Conservation (phyloP, 2,113 vertebrate genomes). For the Suricata suricatta region DNA sequence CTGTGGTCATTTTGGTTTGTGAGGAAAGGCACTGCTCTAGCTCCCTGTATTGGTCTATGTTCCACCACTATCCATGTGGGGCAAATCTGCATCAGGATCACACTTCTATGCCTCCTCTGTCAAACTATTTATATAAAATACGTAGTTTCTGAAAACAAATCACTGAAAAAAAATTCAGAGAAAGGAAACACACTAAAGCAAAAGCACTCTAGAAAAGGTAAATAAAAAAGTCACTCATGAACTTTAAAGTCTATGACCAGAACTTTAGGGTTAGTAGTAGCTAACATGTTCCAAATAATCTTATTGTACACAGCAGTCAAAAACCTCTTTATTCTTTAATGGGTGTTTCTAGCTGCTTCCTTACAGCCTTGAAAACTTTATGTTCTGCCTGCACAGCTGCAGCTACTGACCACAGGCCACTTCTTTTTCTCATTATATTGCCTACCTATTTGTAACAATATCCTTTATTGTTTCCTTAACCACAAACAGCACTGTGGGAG, state of each 20-base stretch:
- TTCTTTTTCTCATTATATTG: constrained; percentile 67
- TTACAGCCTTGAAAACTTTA: constrained; percentile 47
- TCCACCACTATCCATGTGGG: background rate
- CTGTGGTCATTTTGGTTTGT: background rate
- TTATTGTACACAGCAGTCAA: constrained; percentile 25
- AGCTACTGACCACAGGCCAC: constrained; percentile 10
- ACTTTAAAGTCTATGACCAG: constrained; percentile 40
- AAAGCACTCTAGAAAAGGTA: constrained; percentile 21
- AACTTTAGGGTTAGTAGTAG: background rate
- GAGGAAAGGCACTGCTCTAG: background rate
- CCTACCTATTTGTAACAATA: constrained; percentile 75
- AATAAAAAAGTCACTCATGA: constrained; percentile 49
- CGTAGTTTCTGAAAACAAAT: background rate
- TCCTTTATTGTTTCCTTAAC: constrained; percentile 74
- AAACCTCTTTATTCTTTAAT: constrained; percentile 59
- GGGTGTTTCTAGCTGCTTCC: constrained; percentile 48
- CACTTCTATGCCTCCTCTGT: background rate
- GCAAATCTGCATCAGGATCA: background rate
- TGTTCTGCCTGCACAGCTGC: constrained; percentile 49
- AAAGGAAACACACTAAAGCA: background rate
- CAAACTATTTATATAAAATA: background rate
- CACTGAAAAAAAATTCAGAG: background rate
- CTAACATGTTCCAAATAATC: constrained; percentile 56
- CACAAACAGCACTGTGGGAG: constrained; percentile 34
- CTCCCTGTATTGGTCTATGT: too few relatives aligned